Percentiles rank a stretch among this genome's conserved stretches.
phyloP scores from a whole-genome alignment of 1,140 invertebrate genomes.

The Drosophila parabipectinata region DNA sequence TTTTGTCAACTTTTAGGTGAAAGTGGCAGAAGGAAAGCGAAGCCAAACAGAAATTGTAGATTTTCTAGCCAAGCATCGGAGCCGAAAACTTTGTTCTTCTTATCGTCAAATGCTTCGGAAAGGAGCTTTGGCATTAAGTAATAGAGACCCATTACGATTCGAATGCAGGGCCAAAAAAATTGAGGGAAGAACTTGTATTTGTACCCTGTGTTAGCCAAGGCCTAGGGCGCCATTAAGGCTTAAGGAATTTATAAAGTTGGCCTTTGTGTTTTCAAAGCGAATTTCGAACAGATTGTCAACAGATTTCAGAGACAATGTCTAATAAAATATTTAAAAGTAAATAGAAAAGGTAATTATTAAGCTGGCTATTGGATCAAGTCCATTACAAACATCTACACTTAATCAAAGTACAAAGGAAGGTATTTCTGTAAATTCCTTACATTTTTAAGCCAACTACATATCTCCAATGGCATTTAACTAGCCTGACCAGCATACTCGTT shows the following conservation, averaged over 20 bases:
- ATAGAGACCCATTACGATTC: conserved; percentile 54
- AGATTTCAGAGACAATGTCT: background rate
- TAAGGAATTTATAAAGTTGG: conserved; percentile 23
- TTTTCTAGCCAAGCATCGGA: conserved; percentile 37
- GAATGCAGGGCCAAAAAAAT: conserved; percentile 12
- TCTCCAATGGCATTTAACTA: too few species aligned
- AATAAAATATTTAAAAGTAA: too few species aligned
- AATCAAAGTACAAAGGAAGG: too few species aligned
- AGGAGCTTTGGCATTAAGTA: conserved; percentile 73
- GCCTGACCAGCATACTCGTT: conserved; percentile 21
- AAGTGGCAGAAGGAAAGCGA: conserved; percentile 50
- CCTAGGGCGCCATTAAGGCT: conserved; percentile 41
- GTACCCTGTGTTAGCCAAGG: conserved; percentile 12
- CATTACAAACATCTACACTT: too few species aligned
- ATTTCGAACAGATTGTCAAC: background rate
- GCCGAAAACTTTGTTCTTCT: conserved; percentile 57
- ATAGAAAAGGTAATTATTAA: too few species aligned
- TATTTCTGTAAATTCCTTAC: conserved; percentile 1
- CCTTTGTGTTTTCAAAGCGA: background rate
- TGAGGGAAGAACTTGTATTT: conserved; percentile 20
- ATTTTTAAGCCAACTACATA: conserved; percentile 24
- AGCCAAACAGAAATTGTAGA: conserved; percentile 58
- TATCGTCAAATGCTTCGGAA: conserved; percentile 43
- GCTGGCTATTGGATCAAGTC: too few species aligned
- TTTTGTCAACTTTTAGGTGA: conserved; percentile 77